A percentile compares a stretch with the other conserved stretches of the same genome.
phyloP scores from a whole-genome alignment of 2,888 invertebrate species.

The Parnassius smintheus region DNA sequence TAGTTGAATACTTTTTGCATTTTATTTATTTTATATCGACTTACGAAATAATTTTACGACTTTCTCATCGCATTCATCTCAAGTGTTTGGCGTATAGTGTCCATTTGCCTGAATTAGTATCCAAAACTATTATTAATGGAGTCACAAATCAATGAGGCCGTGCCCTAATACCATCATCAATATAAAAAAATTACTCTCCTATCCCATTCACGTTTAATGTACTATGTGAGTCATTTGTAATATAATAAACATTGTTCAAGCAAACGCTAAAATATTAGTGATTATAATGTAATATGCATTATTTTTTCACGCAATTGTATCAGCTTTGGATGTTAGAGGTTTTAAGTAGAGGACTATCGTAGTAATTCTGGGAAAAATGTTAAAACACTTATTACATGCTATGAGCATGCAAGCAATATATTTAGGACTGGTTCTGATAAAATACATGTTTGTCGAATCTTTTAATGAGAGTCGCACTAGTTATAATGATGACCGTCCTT shows the following conservation, averaged over 20 bases:
- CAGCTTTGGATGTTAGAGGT: slow-evolving; percentile 71
- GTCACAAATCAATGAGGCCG: too few relatives aligned
- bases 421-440: slow-evolving; percentile 39
- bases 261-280: slow-evolving; percentile 38
- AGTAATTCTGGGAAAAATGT: slow-evolving; percentile 51
- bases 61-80: too few relatives aligned
- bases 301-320: slow-evolving; percentile 67
- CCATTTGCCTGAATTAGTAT: too few relatives aligned
- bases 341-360: slow-evolving; percentile 50
- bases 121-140: too few relatives aligned
- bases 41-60: too few relatives aligned
- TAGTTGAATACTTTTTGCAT: too few relatives aligned
- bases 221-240: slow-evolving; percentile 37
- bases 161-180: too few relatives aligned
- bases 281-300: slow-evolving; percentile 49
- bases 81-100: too few relatives aligned
- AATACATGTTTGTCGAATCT: slow-evolving; percentile 28
- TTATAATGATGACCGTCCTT: slow-evolving; percentile 37
- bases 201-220: slow-evolving; percentile 23
- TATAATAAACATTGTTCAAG: slow-evolving; percentile 35
- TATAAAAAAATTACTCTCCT: too few relatives aligned
- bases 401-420: slow-evolving; percentile 44
- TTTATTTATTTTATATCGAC: too few relatives aligned
- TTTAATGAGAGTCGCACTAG: slow-evolving; percentile 27
- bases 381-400: slow-evolving; percentile 46